Evolutionary conservation across 1,140 invertebrate species (phyloP), one percentile per base, ranked within the genome.

Genomic region (Leptopilina boulardi): DNA sequence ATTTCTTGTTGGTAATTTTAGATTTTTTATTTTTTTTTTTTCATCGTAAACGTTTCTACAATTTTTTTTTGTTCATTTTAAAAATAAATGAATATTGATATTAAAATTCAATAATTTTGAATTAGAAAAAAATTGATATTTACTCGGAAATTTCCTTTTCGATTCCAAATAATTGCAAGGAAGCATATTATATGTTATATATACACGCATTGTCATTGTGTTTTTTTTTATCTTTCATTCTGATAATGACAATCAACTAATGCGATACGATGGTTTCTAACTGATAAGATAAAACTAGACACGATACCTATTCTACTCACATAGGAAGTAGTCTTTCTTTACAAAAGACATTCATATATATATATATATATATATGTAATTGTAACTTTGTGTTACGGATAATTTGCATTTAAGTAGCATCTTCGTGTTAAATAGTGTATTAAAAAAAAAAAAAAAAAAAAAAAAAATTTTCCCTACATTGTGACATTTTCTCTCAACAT

Each of bases 381-480:
- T 30, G 56, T 30, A 66, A 30, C 56, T 66, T 23, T 66, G 56
- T 59, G 56, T 66, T 6, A 18, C 10, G 56, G 23, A 66, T 30
- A 66, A 66, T 66, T 66, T 66, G 23, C 56, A 26, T 66, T 11
- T 9, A 23, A 23, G 54, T 66, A 66, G 21, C 56, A 13, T 26
- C 23, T 4, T 13, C 30, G 56, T 66, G 56, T 66, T 66, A 26
- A 66, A 66, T 66, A 66, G 23, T 30, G 56, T 66, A 66, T 66
- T 11, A 66, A 66, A 10, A 66, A 18, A n/a, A n/a, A n/a, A n/a
- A n/a, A n/a, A n/a, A n/a, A n/a, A n/a, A n/a, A n/a, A n/a, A n/a
- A n/a, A n/a, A n/a, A n/a, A n/a, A n/a, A n/a, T n/a, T n/a, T n/a
- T n/a, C n/a, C n/a, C n/a, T 30, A 66, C 23, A 66, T 66, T 66